These are phyloP conservation scores for Kuschelorhynchus macadamiae DNA, from an alignment of 2,888 invertebrate genomes.

Conservation along the genomic window DNA sequence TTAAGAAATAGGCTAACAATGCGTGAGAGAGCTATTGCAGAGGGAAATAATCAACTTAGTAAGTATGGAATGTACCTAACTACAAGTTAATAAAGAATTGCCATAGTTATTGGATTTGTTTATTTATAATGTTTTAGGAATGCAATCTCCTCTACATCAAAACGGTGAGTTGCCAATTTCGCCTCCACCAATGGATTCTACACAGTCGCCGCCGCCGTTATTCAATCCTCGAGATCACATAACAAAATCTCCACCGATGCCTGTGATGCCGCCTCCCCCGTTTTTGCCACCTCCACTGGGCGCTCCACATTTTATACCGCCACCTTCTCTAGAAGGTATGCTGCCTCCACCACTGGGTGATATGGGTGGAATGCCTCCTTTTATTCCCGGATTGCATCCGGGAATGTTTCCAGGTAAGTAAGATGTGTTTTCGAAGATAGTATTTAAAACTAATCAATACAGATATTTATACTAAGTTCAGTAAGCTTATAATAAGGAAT, in stretches of 20 bases:
- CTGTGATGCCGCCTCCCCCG: slow-evolving; percentile 73
- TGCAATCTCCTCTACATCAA: slow-evolving; percentile 71
- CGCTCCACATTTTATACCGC: slow-evolving; percentile 60
- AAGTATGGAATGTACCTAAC: no score
- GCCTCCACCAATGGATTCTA: slow-evolving; percentile 68
- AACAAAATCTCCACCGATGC: slow-evolving; percentile 69
- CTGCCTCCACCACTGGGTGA: slow-evolving; percentile 69
- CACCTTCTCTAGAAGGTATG: slow-evolving; percentile 71
- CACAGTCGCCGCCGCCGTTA: slow-evolving; percentile 68
- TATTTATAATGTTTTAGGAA: no score
- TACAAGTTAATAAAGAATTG: no score
- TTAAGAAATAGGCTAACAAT: slow-evolving; percentile 75
- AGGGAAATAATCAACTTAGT: slow-evolving; percentile 71
- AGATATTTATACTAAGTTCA: no score
- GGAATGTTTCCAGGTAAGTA: slow-evolving; percentile 63
- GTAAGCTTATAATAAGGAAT: no score
- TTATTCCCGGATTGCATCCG: slow-evolving; percentile 69
- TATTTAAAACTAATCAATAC: no score
- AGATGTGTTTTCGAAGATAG: no score
- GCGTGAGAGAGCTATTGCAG: slow-evolving; percentile 70
- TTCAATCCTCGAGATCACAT: slow-evolving; percentile 66
- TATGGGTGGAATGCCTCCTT: slow-evolving; percentile 58
- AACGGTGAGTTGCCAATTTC: slow-evolving; percentile 70
- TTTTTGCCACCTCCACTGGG: slow-evolving; percentile 77
- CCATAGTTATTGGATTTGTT: no score